Evolutionary conservation across 1,140 invertebrate genomes (phyloP), one percentile per base, ranked within the genome.

Genomic region (Musca vetustissima): DNA sequence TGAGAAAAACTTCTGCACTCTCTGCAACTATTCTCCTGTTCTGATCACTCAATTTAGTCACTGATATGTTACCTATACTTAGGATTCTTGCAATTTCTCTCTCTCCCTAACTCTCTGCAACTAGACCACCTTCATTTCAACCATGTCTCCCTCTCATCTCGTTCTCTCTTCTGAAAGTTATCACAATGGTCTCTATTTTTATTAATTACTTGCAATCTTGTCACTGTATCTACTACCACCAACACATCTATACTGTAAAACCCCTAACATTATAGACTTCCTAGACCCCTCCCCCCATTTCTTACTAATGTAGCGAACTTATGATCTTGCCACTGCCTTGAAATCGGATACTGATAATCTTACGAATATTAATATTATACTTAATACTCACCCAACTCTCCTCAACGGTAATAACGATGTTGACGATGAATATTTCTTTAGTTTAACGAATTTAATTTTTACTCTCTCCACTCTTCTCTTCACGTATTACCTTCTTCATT

Each of bases 251-350:
- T 43, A 4, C 3, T 28, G 3, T 28, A 4, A 13, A 8, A 43
- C 6, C n/a, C 36, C 13, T 43, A 43, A 43, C 36, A 8, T 13
- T 43, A 43, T 43, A 43, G 36, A 43, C 36, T 43, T 43, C 36
- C 36, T 43, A 43, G 1, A 43, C 2, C 25, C 22, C 21, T 66
- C 47, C 2, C 43, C 4, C 19, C 21, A 19, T 15, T 22, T 50
- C 47, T 52, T 25, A 47, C 61, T 15, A 65, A 66, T 66, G 43
- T 49, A 66, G 25, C 47, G 36, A 66, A 66, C 57, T 43, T 43
- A 43, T 13, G 57, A 61, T 61, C 19, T 66, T 52, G 47, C 64
- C 64, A 66, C 32, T 52, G 47, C 64, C 64, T 21, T 66, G 64
- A 66, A 25, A 48, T 49, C 48, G 47, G 43, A 43, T 52, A 43